A percentile compares a stretch with the other conserved stretches of the same genome.
These are phyloP conservation scores for Papilio gigon DNA, from an alignment of 2,888 invertebrate species.

Conservation along the genomic window DNA sequence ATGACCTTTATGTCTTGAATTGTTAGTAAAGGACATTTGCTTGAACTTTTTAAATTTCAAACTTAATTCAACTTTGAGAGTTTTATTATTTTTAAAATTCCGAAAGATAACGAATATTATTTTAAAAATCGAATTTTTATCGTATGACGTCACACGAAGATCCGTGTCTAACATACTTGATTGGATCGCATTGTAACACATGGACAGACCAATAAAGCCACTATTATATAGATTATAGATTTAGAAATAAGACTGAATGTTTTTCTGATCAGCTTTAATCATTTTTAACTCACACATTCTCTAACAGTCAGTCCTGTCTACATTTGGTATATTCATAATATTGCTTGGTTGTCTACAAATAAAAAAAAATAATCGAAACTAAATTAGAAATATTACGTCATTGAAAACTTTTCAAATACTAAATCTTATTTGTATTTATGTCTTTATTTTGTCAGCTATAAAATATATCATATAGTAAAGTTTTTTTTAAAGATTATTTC, in stretches of 20 bases:
- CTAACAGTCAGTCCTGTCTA: conserved; percentile 3
- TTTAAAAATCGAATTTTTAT: not conserved
- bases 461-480: not conserved
- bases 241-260: conserved; percentile 55
- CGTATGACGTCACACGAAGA: not conserved
- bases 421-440: too few relatives aligned
- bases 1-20: not conserved
- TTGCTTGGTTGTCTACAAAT: too few relatives aligned
- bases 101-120: not conserved
- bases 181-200: conserved; percentile 36
- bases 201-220: conserved; percentile 43
- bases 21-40: not conserved
- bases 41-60: too few relatives aligned
- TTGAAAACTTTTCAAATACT: too few relatives aligned
- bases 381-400: too few relatives aligned
- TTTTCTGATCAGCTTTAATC: conserved; percentile 50
- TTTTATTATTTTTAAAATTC: too few relatives aligned
- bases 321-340: not conserved
- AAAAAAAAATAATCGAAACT: too few relatives aligned
- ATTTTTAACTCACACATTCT: conserved; percentile 40
- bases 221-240: conserved; percentile 46
- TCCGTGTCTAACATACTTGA: not conserved
- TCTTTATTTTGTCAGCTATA: not conserved
- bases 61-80: too few relatives aligned
- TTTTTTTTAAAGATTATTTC: not conserved